Base-by-base conservation (phyloP, 1,140 invertebrate genomes). In the Aphaenogaster ashmeadi region DNA sequence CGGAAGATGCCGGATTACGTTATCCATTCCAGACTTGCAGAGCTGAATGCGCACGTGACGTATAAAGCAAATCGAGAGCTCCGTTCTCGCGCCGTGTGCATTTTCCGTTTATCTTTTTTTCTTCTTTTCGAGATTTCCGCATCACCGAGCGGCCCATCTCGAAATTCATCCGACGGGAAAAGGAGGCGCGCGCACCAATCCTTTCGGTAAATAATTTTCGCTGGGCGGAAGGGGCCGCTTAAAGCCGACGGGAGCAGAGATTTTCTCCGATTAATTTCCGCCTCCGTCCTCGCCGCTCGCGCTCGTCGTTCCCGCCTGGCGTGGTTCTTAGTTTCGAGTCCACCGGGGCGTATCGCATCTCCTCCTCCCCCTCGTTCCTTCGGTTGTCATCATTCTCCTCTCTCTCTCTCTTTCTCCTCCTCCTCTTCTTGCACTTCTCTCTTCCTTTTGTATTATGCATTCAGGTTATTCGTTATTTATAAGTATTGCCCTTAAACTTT, bases 241-340 rank as follows among this genome's bases (percentile, higher is more conserved):
- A 79, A 89, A 77, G 78, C 88, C 33, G 81, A 89, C 58, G 44
- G 21, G 72, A 18, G 47, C 44, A 36, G 77, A 88, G 81, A 89
- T 89, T 91, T 80, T 85, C 47, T 67, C 83, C 88, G 88, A 91
- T 91, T 91, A 91, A 91, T 91, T 88, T 89, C 66, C 79, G 69
- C 69, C 88, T 89, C 85, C 87, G 87, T 91, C 78, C 81, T 69
- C 74, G 54, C 62, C 60, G 36, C 64, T 78, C 75, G 77, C 69
- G 79, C 78, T 77, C 78, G 50, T 47, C 71, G 44, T 83, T 83
- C 52, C 52, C 67, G 80, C 44, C 7, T 38, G 72, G 54, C 54
- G 41, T 52, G 78, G 62, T 83, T 83, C 80, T 83, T 74, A 83
- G 80, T 89, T 89, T 89, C 72, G 66, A 86, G 58, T 88, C 58